Evolutionary conservation across 2,113 vertebrate species (phyloP).

Genomic region (Podiceps cristatus): DNA sequence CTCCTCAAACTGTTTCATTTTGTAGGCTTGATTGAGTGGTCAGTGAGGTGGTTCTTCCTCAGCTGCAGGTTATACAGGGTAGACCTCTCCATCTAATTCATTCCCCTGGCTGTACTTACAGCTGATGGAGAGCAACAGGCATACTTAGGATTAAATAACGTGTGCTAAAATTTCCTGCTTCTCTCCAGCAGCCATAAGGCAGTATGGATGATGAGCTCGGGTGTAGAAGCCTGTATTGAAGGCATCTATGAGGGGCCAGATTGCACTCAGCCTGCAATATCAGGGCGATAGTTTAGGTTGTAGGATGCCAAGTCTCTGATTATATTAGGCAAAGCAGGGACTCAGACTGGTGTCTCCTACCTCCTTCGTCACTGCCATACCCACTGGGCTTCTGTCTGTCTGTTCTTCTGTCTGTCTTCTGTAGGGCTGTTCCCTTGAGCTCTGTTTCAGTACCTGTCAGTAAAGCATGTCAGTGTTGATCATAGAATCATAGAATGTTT

Average conservation of each 20-base stretch:
- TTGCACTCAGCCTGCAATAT: neutral
- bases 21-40: neutral
- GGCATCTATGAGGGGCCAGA: neutral
- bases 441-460: neutral
- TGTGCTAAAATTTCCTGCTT: neutral
- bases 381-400: constrained; percentile 5
- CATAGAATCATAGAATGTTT: no score
- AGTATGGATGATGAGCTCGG: neutral
- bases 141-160: neutral
- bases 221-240: neutral
- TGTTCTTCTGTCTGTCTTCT: constrained; percentile 16
- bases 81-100: neutral
- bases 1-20: neutral
- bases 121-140: neutral
- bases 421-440: neutral
- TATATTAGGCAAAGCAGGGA: neutral
- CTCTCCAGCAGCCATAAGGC: neutral
- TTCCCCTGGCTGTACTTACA: neutral
- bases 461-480: neutral
- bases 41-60: neutral
- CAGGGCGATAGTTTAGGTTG: neutral
- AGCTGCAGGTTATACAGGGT: neutral
- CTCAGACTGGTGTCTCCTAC: constrained; percentile 31
- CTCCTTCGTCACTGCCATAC: constrained; percentile 9
- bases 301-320: neutral